Evolutionary conservation across 2,797 vertebrate species (phyloP).

Genomic region (Thalassophryne amazonica): DNA sequence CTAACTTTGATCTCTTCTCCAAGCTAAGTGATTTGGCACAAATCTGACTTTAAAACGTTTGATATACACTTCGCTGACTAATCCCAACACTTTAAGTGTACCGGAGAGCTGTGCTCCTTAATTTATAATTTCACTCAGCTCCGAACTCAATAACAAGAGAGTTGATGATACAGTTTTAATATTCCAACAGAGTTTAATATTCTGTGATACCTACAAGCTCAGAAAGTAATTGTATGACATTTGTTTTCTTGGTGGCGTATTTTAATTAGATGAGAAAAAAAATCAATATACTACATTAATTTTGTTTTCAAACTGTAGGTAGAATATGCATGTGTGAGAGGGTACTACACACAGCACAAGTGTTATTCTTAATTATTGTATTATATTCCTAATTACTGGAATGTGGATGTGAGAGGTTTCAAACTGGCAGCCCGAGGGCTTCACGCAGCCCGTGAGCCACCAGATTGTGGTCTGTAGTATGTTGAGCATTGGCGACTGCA

Average conservation of each 20-base stretch:
- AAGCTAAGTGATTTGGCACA: slow-evolving; percentile 25
- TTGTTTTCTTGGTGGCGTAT: background rate
- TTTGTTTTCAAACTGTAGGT: background rate
- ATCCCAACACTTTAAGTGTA: slow-evolving; percentile 10
- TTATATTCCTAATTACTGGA: too few relatives aligned
- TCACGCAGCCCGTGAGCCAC: too few relatives aligned
- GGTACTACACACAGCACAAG: too few relatives aligned
- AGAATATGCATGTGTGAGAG: too few relatives aligned
- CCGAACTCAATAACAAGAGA: slow-evolving; percentile 9
- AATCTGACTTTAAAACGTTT: slow-evolving; percentile 19
- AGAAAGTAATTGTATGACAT: background rate
- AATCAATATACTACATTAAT: background rate
- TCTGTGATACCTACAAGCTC: slow-evolving; percentile 2
- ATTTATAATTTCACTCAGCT: slow-evolving; percentile 12
- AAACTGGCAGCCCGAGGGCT: too few relatives aligned
- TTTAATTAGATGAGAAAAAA: background rate
- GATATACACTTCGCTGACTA: slow-evolving; percentile 6
- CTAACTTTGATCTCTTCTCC: slow-evolving; percentile 17
- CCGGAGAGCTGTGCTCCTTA: slow-evolving; percentile 14
- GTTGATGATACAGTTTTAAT: slow-evolving; percentile 8
- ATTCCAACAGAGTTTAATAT: background rate
- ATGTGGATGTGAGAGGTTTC: too few relatives aligned
- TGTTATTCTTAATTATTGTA: too few relatives aligned
- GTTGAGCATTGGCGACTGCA: too few relatives aligned
- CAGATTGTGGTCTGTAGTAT: too few relatives aligned